Conservation (phyloP, 2,113 vertebrate genomes). For the Drymodes brunneopygia region DNA sequence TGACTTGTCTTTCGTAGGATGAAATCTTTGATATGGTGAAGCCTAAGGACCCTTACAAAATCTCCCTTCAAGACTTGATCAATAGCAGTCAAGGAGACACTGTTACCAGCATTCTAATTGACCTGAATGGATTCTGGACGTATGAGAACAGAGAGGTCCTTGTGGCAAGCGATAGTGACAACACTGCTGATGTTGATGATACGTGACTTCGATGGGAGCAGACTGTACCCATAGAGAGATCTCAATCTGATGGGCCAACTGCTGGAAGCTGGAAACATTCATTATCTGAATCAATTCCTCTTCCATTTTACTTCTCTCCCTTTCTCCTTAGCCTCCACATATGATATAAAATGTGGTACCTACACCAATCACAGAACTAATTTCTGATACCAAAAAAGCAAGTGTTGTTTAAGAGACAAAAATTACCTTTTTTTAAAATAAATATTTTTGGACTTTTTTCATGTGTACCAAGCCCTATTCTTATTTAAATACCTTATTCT, state of each 20-base stretch:
- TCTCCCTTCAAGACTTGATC: constrained; percentile 96
- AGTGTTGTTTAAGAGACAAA: neutral
- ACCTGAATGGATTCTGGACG: constrained; percentile 98
- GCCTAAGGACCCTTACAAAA: constrained; percentile 92
- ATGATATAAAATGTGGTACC: neutral
- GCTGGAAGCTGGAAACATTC: constrained; percentile 11
- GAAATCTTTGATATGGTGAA: constrained; percentile 99
- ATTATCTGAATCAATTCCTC: constrained; percentile 1
- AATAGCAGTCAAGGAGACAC: constrained; percentile 97
- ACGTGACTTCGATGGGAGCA: constrained; percentile 68
- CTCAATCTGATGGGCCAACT: neutral
- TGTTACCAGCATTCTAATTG: constrained; percentile 94
- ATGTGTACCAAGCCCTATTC: neutral
- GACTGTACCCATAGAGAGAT: neutral
- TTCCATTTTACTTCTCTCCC: neutral
- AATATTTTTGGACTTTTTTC: neutral
- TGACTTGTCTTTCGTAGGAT: constrained; percentile 77
- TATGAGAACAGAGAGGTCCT: constrained; percentile 97
- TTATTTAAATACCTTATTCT: neutral
- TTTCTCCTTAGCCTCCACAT: neutral
- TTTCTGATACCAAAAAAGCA: neutral
- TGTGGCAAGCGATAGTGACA: constrained; percentile 87
- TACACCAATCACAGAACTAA: neutral
- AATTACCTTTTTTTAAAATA: neutral
- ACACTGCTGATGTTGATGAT: constrained; percentile 81